Conservation (phyloP, 2,888 invertebrate genomes). For the Panopea generosa region DNA sequence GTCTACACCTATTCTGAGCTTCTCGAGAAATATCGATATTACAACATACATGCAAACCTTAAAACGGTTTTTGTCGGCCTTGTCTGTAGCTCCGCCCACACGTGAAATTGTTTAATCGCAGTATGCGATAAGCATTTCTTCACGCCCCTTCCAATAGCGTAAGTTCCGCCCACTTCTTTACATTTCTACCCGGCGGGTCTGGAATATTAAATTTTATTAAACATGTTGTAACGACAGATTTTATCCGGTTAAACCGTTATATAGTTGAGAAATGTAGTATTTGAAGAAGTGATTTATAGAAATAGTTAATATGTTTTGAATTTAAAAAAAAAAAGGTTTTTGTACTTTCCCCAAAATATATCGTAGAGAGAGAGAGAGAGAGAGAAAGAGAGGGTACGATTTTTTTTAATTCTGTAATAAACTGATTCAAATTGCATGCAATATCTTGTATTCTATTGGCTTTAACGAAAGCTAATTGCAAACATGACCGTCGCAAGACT, state of each 20-base stretch:
- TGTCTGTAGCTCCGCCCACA: constrained; percentile 9
- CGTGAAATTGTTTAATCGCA: not conserved
- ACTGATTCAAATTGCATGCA: too few relatives aligned
- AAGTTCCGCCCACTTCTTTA: constrained; percentile 23
- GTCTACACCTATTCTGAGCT: constrained; percentile 21
- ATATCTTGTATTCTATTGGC: not conserved
- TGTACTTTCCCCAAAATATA: not conserved
- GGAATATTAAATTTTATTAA: not conserved
- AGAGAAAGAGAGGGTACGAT: too few relatives aligned
- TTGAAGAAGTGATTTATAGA: not conserved
- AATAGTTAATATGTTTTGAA: too few relatives aligned
- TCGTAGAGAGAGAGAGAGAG: too few relatives aligned
- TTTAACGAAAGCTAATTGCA: not conserved
- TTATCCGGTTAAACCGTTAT: constrained; percentile 11
- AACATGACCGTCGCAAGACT: not conserved
- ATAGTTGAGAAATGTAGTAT: not conserved
- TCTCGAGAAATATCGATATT: constrained; percentile 14
- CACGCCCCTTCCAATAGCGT: constrained; percentile 13
- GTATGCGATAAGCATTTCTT: constrained; percentile 12
- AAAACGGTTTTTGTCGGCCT: constrained; percentile 28
- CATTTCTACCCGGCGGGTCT: constrained; percentile 16
- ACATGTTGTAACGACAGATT: constrained; percentile 8
- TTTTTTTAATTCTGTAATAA: too few relatives aligned
- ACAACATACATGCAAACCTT: constrained; percentile 26
- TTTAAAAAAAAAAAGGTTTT: not conserved